A percentile compares a stretch with the other conserved stretches of the same genome.
These are phyloP conservation scores for Polia nebulosa DNA, from an alignment of 2,888 invertebrate genomes.

Conservation along the genomic window DNA sequence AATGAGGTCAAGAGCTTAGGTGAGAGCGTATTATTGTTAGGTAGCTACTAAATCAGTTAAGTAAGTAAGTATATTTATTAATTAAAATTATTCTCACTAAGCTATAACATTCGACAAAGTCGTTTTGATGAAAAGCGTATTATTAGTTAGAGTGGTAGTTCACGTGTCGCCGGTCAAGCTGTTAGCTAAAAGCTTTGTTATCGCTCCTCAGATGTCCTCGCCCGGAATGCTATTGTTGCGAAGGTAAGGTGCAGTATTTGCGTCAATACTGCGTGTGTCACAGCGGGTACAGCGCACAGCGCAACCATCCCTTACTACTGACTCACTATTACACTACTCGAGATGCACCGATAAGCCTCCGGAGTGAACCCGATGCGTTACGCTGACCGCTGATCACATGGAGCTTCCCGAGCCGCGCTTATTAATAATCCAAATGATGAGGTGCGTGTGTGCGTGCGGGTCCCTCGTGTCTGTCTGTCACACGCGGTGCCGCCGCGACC, in stretches of 20 bases:
- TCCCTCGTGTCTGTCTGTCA: constrained; percentile 58
- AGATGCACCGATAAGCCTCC: constrained; percentile 70
- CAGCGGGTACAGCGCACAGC: constrained; percentile 41
- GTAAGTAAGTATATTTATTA: too few species aligned
- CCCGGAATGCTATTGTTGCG: constrained; percentile 64
- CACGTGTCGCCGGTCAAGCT: not conserved
- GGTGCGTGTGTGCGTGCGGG: constrained; percentile 21
- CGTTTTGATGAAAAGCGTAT: not conserved
- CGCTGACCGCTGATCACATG: constrained; percentile 41
- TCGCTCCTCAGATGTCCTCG: constrained; percentile 51
- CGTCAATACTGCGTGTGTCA: constrained; percentile 42
- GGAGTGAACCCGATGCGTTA: constrained; percentile 49
- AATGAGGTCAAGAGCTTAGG: not conserved
- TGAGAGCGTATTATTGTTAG: not conserved
- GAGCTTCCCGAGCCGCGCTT: constrained; percentile 46
- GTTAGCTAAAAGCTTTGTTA: constrained; percentile 56
- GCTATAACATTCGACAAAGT: not conserved
- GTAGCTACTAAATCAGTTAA: not conserved
- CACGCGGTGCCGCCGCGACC: constrained; percentile 45
- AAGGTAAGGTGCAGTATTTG: constrained; percentile 29
- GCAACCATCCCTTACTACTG: constrained; percentile 74
- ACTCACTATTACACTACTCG: constrained; percentile 61
- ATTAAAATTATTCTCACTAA: not conserved
- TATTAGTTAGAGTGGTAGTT: not conserved
- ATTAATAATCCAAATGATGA: constrained; percentile 64